These are phyloP conservation scores for Xiphophorus hellerii DNA, from an alignment of 2,113 vertebrate species.

Conservation along the genomic window DNA sequence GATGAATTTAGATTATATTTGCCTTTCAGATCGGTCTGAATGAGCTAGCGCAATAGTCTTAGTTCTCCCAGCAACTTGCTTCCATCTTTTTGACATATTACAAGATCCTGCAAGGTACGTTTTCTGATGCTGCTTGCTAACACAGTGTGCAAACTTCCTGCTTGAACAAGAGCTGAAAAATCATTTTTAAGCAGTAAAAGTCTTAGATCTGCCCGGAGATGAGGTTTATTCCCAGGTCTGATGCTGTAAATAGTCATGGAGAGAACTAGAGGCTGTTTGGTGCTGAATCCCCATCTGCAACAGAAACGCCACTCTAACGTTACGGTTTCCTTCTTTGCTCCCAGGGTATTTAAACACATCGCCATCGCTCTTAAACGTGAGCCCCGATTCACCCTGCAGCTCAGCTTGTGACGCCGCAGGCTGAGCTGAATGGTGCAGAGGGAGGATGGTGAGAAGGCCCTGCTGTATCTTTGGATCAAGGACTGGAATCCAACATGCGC, in stretches of 20 bases:
- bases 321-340: conserved; percentile 59
- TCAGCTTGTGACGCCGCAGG: background rate
- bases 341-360: conserved; percentile 17
- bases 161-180: too few relatives aligned
- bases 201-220: background rate
- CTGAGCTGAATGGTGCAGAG: conserved; percentile 10
- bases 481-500: conserved; percentile 46
- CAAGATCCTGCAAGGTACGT: too few relatives aligned
- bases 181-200: background rate
- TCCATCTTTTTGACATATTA: too few relatives aligned
- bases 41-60: too few relatives aligned
- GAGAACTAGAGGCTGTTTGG: conserved; percentile 56
- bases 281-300: conserved; percentile 46
- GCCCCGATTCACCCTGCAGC: background rate
- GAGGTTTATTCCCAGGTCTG: conserved; percentile 69
- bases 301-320: conserved; percentile 51
- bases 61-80: too few relatives aligned
- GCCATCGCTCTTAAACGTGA: background rate
- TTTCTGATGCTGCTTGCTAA: too few relatives aligned
- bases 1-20: too few relatives aligned
- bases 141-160: too few relatives aligned
- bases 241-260: conserved; percentile 60
- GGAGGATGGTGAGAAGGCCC: background rate
- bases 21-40: too few relatives aligned
- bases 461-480: conserved; percentile 47